Base-by-base conservation (phyloP, 2,113 vertebrate genomes). In the Columba janthina region DNA sequence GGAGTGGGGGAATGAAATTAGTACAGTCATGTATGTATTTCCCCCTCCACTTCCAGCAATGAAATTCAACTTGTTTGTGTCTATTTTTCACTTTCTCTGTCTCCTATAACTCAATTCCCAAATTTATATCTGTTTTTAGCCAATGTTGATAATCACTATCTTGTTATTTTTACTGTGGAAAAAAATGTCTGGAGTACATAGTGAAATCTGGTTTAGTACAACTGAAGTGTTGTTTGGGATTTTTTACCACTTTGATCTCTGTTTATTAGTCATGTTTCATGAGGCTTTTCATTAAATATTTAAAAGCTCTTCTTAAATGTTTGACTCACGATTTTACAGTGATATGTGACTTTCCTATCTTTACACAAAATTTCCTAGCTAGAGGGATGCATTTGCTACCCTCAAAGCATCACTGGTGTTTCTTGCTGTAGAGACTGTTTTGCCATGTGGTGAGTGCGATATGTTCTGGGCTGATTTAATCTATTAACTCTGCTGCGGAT, bases 361-460 rank as follows among this genome's bases (percentile, higher is more conserved):
- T 31, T 25, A 15, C 40, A 34, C 25, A 83, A 34, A 12, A 62
- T 57, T 21, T 50, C 51, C 16, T 58, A 32, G 15, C 57, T 6
- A 8, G 24, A 65, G 58, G 28, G 70, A 12, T 67, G 28, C 34
- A 4, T 67, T 90, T 85, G 71, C 50, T 38, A 18, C 58, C 28
- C 51, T 66, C 8, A 7, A 19, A 66, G 12, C 57, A 54, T 20
- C 36, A 3, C 51, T 50, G 28, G 10, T 62, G n/a, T 36, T 81
- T 26, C 29, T 71, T 74, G 56, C 56, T 51, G 34, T 56, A 40
- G 85, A 40, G 7, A 24, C 31, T 58, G 25, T 34, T 53, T 88
- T 53, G 34, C 58, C 56, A 24, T 31, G 11, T 0, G 1, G 9
- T 1, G 7, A 34, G 18, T 6, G 24, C 31, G 26, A 15, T 51